Percentiles rank a stretch among this genome's conserved stretches.
These are phyloP conservation scores for Gerosis bhagava DNA, from an alignment of 2,888 invertebrate genomes.

Conservation along the genomic window DNA sequence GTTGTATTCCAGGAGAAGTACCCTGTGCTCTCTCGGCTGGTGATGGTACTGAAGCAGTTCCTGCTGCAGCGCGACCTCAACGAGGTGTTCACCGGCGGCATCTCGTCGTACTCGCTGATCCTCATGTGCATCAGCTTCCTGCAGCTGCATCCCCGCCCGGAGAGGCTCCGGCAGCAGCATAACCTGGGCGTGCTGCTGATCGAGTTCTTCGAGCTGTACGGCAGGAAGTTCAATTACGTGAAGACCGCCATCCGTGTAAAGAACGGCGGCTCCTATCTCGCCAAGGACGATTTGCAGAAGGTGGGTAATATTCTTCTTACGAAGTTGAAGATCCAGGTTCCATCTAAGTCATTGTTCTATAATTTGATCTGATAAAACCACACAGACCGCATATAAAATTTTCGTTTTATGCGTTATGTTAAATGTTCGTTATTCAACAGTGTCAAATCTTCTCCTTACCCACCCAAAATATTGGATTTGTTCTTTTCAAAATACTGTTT, in stretches of 20 bases:
- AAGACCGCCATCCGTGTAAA: constrained; percentile 96
- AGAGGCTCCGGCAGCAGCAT: constrained; percentile 82
- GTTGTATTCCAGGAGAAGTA: constrained; percentile 83
- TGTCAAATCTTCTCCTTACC: too few species aligned
- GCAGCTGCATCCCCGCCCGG: constrained; percentile 93
- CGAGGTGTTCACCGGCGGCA: constrained; percentile 99
- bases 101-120: constrained; percentile 99
- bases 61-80: constrained; percentile 98
- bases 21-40: constrained; percentile 96
- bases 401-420: too few species aligned
- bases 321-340: too few species aligned
- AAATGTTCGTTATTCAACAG: too few species aligned
- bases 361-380: too few species aligned
- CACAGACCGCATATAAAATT: too few species aligned
- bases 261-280: constrained; percentile 96
- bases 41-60: constrained; percentile 99
- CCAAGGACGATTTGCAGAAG: constrained; percentile 95
- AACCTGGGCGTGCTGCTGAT: constrained; percentile 97
- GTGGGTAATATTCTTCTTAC: too few species aligned
- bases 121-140: constrained; percentile 99
- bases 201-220: constrained; percentile 98
- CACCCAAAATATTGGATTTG: too few species aligned
- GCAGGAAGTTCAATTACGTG: constrained; percentile 97
- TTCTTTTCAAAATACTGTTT: too few species aligned
- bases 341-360: too few species aligned